These are phyloP conservation scores for Macrostomum lignano DNA, from an alignment of 1,140 invertebrate genomes.

Conservation along the genomic window DNA sequence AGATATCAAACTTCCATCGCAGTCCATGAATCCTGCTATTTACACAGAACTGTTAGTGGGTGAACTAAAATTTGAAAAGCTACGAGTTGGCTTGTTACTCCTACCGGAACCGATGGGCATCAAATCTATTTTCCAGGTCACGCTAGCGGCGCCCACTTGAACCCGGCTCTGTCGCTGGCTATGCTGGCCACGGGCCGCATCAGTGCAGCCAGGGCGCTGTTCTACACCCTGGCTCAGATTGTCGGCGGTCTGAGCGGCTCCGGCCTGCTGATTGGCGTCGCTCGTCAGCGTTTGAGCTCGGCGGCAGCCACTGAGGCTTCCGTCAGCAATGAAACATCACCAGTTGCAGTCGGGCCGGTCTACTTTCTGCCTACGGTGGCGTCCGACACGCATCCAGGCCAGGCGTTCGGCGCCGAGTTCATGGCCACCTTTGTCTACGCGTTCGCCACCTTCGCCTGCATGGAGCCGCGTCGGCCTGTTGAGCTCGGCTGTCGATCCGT, in stretches of 20 bases:
- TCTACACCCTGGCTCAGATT: background rate
- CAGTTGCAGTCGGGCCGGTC: too few species aligned
- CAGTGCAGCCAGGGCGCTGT: background rate
- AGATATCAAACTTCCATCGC: too few species aligned
- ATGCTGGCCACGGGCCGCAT: background rate
- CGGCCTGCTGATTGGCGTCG: background rate
- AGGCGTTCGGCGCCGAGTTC: slow-evolving; percentile 51
- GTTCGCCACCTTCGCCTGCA: slow-evolving; percentile 54
- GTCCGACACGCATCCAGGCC: too few species aligned
- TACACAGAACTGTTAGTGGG: too few species aligned
- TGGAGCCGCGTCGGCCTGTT: slow-evolving; percentile 44
- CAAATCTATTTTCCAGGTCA: background rate
- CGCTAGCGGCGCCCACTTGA: background rate
- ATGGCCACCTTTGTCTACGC: slow-evolving; percentile 60
- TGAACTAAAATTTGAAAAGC: too few species aligned
- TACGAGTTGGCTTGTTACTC: too few species aligned
- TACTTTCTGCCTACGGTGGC: too few species aligned
- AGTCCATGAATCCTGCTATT: too few species aligned
- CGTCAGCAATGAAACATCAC: too few species aligned
- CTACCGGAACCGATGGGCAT: too few species aligned
- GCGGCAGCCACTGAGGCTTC: too few species aligned
- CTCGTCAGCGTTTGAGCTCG: too few species aligned
- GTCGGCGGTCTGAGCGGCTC: background rate
- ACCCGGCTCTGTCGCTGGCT: background rate
- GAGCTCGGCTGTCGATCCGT: slow-evolving; percentile 53